Base-by-base conservation (phyloP, 2,797 vertebrate species). In the Spinus pinus region DNA sequence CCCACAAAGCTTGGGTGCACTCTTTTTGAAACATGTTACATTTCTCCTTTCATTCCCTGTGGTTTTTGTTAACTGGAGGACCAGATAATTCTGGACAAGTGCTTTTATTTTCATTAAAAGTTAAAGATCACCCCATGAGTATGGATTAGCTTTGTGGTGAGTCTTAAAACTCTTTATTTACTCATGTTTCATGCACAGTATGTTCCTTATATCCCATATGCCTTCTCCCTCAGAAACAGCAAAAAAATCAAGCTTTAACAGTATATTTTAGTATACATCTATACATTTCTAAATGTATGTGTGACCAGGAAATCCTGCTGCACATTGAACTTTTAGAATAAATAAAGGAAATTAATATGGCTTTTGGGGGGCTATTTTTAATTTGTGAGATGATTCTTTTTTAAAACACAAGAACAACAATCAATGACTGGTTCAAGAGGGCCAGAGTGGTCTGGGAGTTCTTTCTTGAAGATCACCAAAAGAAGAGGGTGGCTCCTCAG, bases 91-190 rank as follows among this genome's bases (percentile, higher is more conserved):
- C 81, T 84, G 37, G 73, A 74, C 0, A 7, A 79, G 30, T 81
- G 86, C 58, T 71, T 79, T 82, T 19, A 28, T 64, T 90, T 81
- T 73, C 78, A 67, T 75, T 73, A 83, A 64, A 88, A 90, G 78
- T 88, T 95, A 74, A 75, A 77, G 70, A 92, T 84, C 74, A 56
- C n/a, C 11, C 64, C 53, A 42, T n/a, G 27, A 91, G 78, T 60
- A 88, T 23, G 13, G 71, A 92, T 90, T 62, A 70, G 41, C 41
- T 21, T 66, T 84, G 67, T 6, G 12, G 28, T 60, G 86, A 78
- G 65, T 51, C 77, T 91, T 83, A 72, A 84, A 93, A 66, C 37
- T 73, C 71, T 77, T 94, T 81, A 93, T 93, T 96, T 94, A 92
- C 88, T 80, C 86, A 20, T 31, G 30, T 72, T 95, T 90, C 78